Conservation (phyloP, 2,113 vertebrate species). For the Thalassarche chlororhynchos region DNA sequence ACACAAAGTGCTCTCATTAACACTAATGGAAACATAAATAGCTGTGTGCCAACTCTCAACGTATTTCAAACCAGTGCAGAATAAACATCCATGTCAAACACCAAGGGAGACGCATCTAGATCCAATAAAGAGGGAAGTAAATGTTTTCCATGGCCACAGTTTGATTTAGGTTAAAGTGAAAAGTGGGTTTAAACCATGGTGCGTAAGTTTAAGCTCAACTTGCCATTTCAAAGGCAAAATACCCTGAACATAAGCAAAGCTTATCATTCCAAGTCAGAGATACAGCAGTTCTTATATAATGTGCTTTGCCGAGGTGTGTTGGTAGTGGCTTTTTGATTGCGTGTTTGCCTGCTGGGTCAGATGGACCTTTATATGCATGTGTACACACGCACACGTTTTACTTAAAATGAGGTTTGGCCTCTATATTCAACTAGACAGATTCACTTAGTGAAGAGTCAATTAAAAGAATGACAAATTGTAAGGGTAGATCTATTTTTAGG, state of each 20-base stretch:
- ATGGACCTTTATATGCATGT: background rate
- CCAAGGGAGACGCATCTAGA: background rate
- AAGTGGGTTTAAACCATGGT: background rate
- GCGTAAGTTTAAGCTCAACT: background rate
- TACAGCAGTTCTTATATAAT: background rate
- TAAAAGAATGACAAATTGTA: conserved; percentile 6
- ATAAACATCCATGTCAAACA: conserved; percentile 18
- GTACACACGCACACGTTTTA: rapidly evolving
- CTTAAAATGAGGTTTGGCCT: background rate
- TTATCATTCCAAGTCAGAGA: background rate
- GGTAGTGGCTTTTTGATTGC: background rate
- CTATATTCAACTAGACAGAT: background rate
- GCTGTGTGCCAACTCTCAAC: background rate
- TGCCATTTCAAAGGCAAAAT: background rate
- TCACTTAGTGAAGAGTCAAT: background rate
- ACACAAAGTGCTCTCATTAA: background rate
- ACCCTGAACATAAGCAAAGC: background rate
- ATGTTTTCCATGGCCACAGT: background rate
- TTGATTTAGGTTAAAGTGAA: background rate
- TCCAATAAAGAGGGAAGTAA: background rate
- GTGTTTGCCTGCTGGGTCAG: background rate
- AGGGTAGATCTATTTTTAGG: background rate
- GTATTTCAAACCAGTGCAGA: background rate
- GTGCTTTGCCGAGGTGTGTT: background rate
- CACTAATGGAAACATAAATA: conserved; percentile 10